A percentile compares a stretch with the other conserved stretches of the same genome.
These are phyloP conservation scores for Trypoxylon attenuatum DNA, from an alignment of 2,888 invertebrate genomes.

Conservation along the genomic window DNA sequence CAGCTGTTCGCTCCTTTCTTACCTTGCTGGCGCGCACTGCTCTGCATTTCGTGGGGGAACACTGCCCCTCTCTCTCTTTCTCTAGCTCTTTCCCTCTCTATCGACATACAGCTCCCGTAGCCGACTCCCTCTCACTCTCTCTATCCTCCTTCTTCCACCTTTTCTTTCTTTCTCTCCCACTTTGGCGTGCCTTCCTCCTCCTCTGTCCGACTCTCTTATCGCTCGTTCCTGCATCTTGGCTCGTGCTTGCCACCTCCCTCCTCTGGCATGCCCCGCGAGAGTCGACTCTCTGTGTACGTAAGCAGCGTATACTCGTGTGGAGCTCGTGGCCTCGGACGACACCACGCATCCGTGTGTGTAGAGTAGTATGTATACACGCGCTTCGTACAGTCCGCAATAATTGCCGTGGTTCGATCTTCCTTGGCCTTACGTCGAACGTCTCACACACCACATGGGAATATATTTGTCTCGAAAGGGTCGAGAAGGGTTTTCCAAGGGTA, in stretches of 20 bases:
- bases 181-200: neutral
- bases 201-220: neutral
- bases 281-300: neutral
- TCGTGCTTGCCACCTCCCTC: neutral
- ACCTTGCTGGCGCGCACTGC: slow-evolving; percentile 41
- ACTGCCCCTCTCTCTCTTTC: slow-evolving; percentile 7
- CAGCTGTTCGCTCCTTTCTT: slow-evolving; percentile 63
- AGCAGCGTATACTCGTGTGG: too few species aligned
- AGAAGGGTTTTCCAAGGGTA: too few species aligned
- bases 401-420: too few species aligned
- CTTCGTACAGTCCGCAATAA: too few species aligned
- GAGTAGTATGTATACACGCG: too few species aligned
- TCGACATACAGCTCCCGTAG: neutral
- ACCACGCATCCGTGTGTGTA: neutral
- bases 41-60: slow-evolving; percentile 29
- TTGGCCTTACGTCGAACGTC: too few species aligned
- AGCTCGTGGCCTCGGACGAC: neutral
- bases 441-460: too few species aligned
- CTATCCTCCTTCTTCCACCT: neutral
- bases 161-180: neutral
- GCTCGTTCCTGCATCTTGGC: neutral
- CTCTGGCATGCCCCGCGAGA: neutral
- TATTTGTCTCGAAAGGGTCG: too few species aligned
- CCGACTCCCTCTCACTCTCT: neutral
- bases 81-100: neutral